Evolutionary conservation across 2,113 vertebrate species (phyloP).

Genomic region (Cryptomyrus ogoouensis): DNA sequence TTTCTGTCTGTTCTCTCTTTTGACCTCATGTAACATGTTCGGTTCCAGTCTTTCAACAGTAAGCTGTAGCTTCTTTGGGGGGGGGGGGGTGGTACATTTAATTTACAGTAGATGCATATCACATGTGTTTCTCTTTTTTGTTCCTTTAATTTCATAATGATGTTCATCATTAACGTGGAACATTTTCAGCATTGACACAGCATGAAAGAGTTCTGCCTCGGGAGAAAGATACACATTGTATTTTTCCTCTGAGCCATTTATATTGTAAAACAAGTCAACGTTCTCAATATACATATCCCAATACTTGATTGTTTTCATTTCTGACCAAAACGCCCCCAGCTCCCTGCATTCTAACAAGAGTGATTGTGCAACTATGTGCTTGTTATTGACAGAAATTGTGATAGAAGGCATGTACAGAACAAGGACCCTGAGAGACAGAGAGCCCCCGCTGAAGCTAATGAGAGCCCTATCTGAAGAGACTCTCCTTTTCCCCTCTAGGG

Average conservation of each 20-base stretch:
- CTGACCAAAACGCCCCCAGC: neutral
- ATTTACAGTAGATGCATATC: neutral
- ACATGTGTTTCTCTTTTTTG: neutral
- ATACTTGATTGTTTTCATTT: neutral
- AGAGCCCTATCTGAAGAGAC: neutral
- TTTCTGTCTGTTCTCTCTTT: neutral
- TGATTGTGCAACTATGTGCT: slow-evolving; percentile 18
- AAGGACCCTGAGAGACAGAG: slow-evolving; percentile 47
- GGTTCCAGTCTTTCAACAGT: neutral
- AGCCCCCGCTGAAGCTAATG: slow-evolving; percentile 35
- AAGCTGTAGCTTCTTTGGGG: neutral
- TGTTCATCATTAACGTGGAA: neutral
- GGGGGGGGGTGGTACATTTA: neutral
- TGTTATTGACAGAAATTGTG: slow-evolving; percentile 27
- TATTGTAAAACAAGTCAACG: neutral
- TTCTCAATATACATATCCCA: neutral
- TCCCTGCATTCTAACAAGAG: slow-evolving; percentile 16
- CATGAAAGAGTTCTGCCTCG: neutral
- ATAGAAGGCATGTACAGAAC: slow-evolving; percentile 17
- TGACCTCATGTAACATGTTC: neutral
- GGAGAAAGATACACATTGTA: neutral
- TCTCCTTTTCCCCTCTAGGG: neutral
- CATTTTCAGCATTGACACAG: neutral
- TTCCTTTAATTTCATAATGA: neutral
- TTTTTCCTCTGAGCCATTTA: neutral